These are phyloP conservation scores for Dasypolia templi DNA, from an alignment of 2,888 invertebrate genomes.

Conservation along the genomic window DNA sequence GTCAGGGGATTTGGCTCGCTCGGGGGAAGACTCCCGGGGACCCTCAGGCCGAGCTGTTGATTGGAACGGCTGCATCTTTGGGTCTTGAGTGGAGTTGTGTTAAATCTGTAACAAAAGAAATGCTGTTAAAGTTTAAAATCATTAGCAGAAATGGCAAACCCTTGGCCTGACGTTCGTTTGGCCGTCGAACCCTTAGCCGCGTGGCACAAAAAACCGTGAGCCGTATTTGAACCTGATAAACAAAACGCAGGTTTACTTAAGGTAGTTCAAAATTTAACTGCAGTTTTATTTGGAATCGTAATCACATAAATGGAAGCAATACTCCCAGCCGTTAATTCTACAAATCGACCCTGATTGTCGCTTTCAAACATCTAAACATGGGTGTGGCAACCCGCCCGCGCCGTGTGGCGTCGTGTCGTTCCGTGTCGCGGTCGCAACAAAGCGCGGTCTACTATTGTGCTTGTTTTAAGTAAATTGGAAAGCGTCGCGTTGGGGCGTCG, in stretches of 20 bases:
- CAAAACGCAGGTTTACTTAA: neutral
- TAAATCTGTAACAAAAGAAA: conserved; percentile 64
- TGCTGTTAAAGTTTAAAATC: too few relatives aligned
- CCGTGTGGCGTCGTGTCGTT: conserved; percentile 25
- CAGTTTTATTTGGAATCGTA: conserved; percentile 16
- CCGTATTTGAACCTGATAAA: too few relatives aligned
- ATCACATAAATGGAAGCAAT: conserved; percentile 23
- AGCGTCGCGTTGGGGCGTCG: conserved; percentile 48
- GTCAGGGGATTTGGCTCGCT: conserved; percentile 85
- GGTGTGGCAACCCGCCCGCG: conserved; percentile 56
- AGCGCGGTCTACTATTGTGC: conserved; percentile 68
- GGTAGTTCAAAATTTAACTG: neutral
- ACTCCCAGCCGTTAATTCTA: conserved; percentile 6
- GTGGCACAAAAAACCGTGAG: too few relatives aligned
- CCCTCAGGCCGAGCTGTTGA: conserved; percentile 82
- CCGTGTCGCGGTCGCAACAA: conserved; percentile 66
- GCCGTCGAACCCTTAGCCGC: too few relatives aligned
- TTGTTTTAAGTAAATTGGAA: conserved; percentile 88
- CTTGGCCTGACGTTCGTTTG: too few relatives aligned
- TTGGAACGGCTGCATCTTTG: conserved; percentile 88
- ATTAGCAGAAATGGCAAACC: too few relatives aligned
- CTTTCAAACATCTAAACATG: conserved; percentile 36
- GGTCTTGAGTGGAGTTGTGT: conserved; percentile 7
- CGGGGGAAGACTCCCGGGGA: conserved; percentile 86
- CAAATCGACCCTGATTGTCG: conserved; percentile 41